Conservation (phyloP, 2,888 invertebrate species). For the Synergus gifuensis region DNA sequence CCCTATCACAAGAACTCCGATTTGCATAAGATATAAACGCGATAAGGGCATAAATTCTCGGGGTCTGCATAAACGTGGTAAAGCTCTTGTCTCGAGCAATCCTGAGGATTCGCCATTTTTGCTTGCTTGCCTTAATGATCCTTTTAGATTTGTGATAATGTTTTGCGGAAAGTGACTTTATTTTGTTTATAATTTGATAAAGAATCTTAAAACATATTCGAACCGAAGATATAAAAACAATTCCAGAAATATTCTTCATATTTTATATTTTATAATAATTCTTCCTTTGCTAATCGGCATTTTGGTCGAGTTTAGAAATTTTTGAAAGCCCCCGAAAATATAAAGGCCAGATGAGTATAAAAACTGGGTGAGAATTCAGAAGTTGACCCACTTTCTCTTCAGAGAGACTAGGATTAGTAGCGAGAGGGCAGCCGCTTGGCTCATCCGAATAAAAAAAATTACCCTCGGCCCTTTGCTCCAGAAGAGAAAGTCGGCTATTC, state of each 20-base stretch:
- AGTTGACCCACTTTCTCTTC: constrained; percentile 66
- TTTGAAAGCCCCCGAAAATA: constrained; percentile 28
- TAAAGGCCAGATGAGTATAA: constrained; percentile 49
- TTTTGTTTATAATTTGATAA: background rate
- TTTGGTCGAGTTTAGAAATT: background rate
- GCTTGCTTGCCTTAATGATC: constrained; percentile 5
- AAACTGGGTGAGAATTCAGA: constrained; percentile 52
- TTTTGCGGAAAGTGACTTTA: background rate
- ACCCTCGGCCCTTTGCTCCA: constrained; percentile 33
- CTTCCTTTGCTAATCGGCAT: background rate
- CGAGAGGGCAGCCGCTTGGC: background rate
- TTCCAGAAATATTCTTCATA: background rate
- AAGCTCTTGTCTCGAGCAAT: constrained; percentile 65
- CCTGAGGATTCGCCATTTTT: constrained; percentile 59
- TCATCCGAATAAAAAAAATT: constrained; percentile 43
- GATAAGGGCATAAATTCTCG: constrained; percentile 69
- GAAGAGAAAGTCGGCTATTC: constrained; percentile 54
- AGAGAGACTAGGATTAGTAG: constrained; percentile 21
- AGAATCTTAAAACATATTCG: background rate
- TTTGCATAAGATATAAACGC: constrained; percentile 70
- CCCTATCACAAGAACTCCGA: constrained; percentile 62
- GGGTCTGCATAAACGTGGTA: constrained; percentile 64
- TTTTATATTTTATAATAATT: background rate
- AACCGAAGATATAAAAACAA: background rate
- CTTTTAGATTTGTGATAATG: background rate